Base-by-base conservation (phyloP, 2,797 vertebrate genomes). In the Anableps anableps region DNA sequence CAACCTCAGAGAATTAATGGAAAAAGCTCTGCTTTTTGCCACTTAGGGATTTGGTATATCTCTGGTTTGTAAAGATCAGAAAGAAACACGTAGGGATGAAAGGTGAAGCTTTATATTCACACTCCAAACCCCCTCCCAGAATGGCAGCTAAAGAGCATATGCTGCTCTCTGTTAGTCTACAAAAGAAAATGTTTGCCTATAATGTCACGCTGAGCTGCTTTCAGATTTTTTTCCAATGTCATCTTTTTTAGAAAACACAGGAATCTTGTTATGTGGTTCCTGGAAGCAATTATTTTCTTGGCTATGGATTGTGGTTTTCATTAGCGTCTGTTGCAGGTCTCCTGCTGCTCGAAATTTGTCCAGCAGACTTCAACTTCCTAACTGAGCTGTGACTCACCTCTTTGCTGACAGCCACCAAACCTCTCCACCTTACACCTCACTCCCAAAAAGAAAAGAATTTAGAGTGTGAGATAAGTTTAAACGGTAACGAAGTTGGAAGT, bases 271-370 rank as follows among this genome's bases (percentile, higher is more conserved):
- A 82, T 86, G 86, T 88, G 90, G 93, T 85, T 90, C 86, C 93
- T 94, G 92, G 93, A 94, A 94, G 87, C 88, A 89, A 94, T 95
- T 91, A 94, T 90, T 90, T 88, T 88, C 89, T 91, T 93, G 91
- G 88, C 89, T 70, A 80, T 72, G 91, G 85, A 86, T 84, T 74
- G 80, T 76, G 86, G 79, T 83, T 93, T 94, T 92, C 87, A 93
- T 93, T 90, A 89, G 79, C 72, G 47, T 86, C 84, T 88, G 84
- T 88, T 89, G 77, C 78, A 89, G 80, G 80, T 82, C 85, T 90
- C 86, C 84, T n/a, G 51, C 87, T 81, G 84, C 79, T 77, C 50
- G 0, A 83, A 88, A 81, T 83, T 88, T 77, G 58, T 51, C 38
- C 50, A 82, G 76, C 88, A 87, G 80, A 89, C 88, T 90, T 77